Conservation (phyloP, 2,113 vertebrate genomes). For the Oryzias woworae region DNA sequence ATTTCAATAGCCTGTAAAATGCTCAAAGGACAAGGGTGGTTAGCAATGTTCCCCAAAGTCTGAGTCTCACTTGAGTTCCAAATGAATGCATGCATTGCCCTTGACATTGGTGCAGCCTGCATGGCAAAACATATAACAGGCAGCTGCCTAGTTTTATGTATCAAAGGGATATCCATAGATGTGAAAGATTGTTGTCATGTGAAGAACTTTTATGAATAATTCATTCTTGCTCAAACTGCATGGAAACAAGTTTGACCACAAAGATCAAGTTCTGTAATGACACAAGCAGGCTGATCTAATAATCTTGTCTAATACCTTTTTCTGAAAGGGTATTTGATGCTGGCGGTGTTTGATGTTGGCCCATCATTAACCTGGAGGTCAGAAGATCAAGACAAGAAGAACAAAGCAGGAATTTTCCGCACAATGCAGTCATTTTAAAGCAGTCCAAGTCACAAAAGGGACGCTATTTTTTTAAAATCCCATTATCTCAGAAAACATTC, state of each 20-base stretch:
- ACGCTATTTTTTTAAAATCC: neutral
- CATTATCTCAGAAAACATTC: neutral
- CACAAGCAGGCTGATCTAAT: constrained; percentile 44
- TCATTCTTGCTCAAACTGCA: constrained; percentile 31
- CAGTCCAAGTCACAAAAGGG: constrained; percentile 1
- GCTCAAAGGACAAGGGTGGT: constrained; percentile 18
- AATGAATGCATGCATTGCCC: constrained; percentile 28
- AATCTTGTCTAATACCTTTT: constrained; percentile 54
- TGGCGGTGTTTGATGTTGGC: constrained; percentile 48
- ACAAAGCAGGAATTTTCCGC: constrained; percentile 27
- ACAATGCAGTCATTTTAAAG: constrained; percentile 14
- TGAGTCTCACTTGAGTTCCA: constrained; percentile 29
- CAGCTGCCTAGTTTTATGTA: constrained; percentile 12
- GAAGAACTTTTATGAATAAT: constrained; percentile 55
- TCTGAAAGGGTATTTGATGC: constrained; percentile 58
- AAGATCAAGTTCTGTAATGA: constrained; percentile 61
- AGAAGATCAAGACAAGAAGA: constrained; percentile 33
- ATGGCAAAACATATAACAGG: constrained; percentile 41
- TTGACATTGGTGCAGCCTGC: constrained; percentile 34
- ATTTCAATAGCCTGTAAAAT: constrained; percentile 40
- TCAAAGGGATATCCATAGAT: constrained; percentile 36
- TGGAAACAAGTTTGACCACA: constrained; percentile 39
- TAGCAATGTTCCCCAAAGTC: constrained; percentile 24
- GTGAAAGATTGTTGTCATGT: constrained; percentile 55
- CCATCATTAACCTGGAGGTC: constrained; percentile 63